Percentiles rank a stretch among this genome's conserved stretches.
Evolutionary conservation across 2,888 invertebrate genomes (phyloP).

Genomic region (Hecatera dysodea): DNA sequence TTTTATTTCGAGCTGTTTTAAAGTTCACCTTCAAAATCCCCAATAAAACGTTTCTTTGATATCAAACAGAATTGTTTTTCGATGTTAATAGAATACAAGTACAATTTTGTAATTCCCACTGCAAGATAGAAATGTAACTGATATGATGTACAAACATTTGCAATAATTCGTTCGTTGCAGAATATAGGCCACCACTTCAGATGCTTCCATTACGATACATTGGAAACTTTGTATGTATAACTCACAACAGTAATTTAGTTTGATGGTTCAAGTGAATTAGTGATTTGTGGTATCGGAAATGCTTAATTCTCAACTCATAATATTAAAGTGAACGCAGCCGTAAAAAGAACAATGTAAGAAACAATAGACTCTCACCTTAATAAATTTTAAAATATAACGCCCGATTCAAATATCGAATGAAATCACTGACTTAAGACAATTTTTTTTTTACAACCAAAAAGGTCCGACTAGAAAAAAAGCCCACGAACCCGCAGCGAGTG

Average conservation of each 20-base stretch:
- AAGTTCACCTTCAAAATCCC: conserved; percentile 30
- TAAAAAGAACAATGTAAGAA: conserved; percentile 12
- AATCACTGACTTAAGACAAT: conserved; percentile 35
- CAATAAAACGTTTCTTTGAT: conserved; percentile 23
- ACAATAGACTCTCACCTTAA: conserved; percentile 50
- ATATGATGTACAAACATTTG: conserved; percentile 71
- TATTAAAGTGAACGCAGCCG: conserved; percentile 1
- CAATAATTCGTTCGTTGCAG: conserved; percentile 76
- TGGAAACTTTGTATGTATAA: conserved; percentile 56
- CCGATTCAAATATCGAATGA: conserved; percentile 41
- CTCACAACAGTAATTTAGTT: conserved; percentile 60
- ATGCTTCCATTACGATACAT: conserved; percentile 67
- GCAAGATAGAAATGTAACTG: conserved; percentile 53
- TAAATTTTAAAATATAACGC: conserved; percentile 20
- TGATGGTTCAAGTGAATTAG: conserved; percentile 53
- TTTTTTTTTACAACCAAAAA: conserved; percentile 54
- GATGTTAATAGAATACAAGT: conserved; percentile 12
- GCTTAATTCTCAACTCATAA: not conserved
- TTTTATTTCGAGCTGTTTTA: conserved; percentile 39
- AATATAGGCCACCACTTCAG: conserved; percentile 81
- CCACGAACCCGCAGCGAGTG: conserved; percentile 78
- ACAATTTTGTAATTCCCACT: conserved; percentile 35
- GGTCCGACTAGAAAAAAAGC: conserved; percentile 71
- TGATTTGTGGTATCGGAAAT: conserved; percentile 29
- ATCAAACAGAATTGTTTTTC: conserved; percentile 28